Base-by-base conservation (phyloP, 2,113 vertebrate genomes). In the Trichechus manatus region DNA sequence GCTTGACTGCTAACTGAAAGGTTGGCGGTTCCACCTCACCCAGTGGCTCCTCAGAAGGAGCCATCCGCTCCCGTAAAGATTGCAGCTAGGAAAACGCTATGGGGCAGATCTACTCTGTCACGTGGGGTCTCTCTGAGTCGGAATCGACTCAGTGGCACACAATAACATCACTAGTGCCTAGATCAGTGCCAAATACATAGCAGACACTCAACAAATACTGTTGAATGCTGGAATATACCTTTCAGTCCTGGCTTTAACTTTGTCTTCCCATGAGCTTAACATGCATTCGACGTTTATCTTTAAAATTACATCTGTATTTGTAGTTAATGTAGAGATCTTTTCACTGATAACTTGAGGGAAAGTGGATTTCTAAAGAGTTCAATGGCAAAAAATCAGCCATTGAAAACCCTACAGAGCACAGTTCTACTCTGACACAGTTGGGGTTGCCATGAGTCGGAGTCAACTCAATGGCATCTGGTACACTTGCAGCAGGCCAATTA, bases 151-250 rank as follows among this genome's bases (percentile, higher is more conserved):
- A 1, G 13, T 15, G 53, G 15, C 53, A 56, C 53, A 56, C 15
- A 15, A 15, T 15, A 56, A 56, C 53, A 17, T 56, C 53, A 56
- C 53, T 15, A 56, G 53, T 56, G 29, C 27, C 72, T 29, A 53
- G 15, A 25, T 0, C 1, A 23, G 75, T 56, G 29, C 53, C 23
- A 56, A 15, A 15, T 22, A 25, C 23, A 47, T 1, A 22, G 19
- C 29, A 70, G 72, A 33, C 5, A 29, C 0, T 31, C 29, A 19
- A 10, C 36, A 82, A 92, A 72, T 14, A 11, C 36, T 8, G 3
- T 0, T 9, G 17, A 63, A 33, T n/a, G 63, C 84, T 19, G 11
- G 9, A 50, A 5, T 9, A 50, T 36, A 6, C 23, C 17, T 0
- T 8, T 56, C 53, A 56, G 53, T 13, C 66, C 29, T 29, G 36